A percentile compares a stretch with the other conserved stretches of the same genome.
These are phyloP conservation scores for Caenorhabditis brenneri DNA, from an alignment of 1,140 invertebrate species.

Conservation along the genomic window DNA sequence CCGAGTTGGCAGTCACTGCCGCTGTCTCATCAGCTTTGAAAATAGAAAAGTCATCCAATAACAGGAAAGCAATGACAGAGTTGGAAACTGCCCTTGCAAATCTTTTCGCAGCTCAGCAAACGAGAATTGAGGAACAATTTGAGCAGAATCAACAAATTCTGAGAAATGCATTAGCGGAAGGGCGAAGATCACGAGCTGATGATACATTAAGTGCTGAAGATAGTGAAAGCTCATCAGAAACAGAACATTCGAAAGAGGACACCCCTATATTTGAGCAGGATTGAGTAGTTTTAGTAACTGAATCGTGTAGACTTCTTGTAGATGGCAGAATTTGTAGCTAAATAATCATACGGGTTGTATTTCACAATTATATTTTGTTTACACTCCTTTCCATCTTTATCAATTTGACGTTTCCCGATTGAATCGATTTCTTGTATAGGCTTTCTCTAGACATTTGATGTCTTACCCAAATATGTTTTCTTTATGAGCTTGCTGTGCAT, in stretches of 20 bases:
- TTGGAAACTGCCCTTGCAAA: neutral
- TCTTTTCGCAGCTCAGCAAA: constrained; percentile 3
- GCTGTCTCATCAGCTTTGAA: constrained; percentile 15
- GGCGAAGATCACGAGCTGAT: neutral
- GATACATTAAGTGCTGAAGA: constrained; percentile 6
- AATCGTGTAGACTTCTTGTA: neutral
- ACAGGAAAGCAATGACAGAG: neutral
- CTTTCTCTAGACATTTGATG: neutral
- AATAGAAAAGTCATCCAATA: neutral
- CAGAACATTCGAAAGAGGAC: neutral
- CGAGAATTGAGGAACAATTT: neutral
- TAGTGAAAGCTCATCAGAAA: constrained; percentile 19
- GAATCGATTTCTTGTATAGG: constrained; percentile 1
- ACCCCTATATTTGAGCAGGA: neutral
- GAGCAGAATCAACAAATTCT: constrained; percentile 6
- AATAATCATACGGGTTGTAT: neutral
- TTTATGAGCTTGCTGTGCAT: neutral
- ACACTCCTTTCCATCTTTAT: neutral
- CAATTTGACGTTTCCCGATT: neutral
- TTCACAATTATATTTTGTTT: too few species aligned
- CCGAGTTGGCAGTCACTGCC: neutral
- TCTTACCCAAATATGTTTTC: neutral
- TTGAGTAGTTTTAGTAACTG: neutral
- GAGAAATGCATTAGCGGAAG: neutral
- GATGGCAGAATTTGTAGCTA: neutral